Evolutionary conservation across 2,888 invertebrate species (phyloP), one percentile per base, ranked within the genome.

Genomic region (Orthosia gracilis): DNA sequence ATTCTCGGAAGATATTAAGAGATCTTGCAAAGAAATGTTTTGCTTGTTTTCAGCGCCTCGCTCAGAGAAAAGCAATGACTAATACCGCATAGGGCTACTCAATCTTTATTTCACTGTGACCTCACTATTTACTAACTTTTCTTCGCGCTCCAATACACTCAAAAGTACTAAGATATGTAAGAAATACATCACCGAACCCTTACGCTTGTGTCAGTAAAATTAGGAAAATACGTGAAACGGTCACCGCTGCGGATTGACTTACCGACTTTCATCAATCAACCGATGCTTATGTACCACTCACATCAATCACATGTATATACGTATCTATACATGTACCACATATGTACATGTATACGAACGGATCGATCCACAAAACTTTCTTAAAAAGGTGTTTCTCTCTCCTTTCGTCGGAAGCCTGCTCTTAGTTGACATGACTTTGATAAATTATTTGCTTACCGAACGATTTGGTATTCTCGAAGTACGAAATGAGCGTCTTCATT

Each of bases 371-470:
- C 85, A 87, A 86, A 91, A 89, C 88, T 92, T 91, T 90, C 90
- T 87, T 87, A 88, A 92, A 91, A 90, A 92, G 90, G 85, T 91
- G 91, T 90, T 88, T 89, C 87, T 88, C 87, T 89, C 87, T 88
- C 87, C 78, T 84, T 88, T 87, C 85, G 80, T 75, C 85, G 80
- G 86, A 88, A 88, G 84, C 87, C 81, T 85, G 78, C 85, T 87
- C 85, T 86, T 82, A 85, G 88, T 89, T 91, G 92, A 92, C 91
- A 89, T 90, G 91, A 92, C 91, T 93, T 92, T 94, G 93, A 94
- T 94, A 92, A 92, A 93, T 93, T 92, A 92, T 93, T 93, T 91
- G 87, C 90, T 83, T 83, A 77, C 76, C 63, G 63, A 86, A 76
- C 70, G 75, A 85, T 85, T 86, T 84, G 69, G 81, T 85, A 86